These are phyloP conservation scores for Drosophila obscura DNA, from an alignment of 1,140 invertebrate species.

Conservation along the genomic window DNA sequence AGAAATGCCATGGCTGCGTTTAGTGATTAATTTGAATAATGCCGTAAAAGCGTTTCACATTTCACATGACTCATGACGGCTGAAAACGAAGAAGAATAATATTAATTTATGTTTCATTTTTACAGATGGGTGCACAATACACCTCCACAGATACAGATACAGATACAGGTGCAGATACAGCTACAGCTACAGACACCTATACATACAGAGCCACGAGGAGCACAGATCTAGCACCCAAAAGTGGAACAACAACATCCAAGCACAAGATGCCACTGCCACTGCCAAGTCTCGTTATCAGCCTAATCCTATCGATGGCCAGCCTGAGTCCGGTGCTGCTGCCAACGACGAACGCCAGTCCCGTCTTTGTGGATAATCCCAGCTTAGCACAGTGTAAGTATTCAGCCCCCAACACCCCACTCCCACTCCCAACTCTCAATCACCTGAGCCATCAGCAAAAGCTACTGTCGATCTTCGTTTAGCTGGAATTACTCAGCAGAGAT, in stretches of 20 bases:
- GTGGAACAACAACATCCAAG: constrained; percentile 17
- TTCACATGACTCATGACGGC: constrained; percentile 52
- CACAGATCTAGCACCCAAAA: constrained; percentile 26
- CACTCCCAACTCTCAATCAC: no score
- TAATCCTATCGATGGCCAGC: constrained; percentile 52
- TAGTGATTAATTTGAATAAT: constrained; percentile 54
- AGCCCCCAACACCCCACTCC: not conserved
- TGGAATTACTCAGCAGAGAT: constrained; percentile 30
- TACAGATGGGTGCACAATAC: constrained; percentile 68
- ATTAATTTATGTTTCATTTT: constrained; percentile 23
- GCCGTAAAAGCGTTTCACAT: constrained; percentile 62
- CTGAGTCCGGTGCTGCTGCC: constrained; percentile 49
- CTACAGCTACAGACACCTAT: constrained; percentile 25
- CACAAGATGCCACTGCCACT: constrained; percentile 41
- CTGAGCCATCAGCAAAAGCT: constrained; percentile 18
- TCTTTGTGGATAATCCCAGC: constrained; percentile 83
- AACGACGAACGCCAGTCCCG: constrained; percentile 62
- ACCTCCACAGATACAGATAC: constrained; percentile 28
- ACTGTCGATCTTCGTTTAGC: constrained; percentile 38
- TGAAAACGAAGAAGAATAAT: constrained; percentile 4
- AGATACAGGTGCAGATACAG: constrained; percentile 20
- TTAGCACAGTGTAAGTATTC: constrained; percentile 83
- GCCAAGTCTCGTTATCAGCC: constrained; percentile 40
- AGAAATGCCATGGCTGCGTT: constrained; percentile 50
- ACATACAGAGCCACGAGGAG: constrained; percentile 35